A percentile compares a stretch with the other conserved stretches of the same genome.
These are phyloP conservation scores for Reticulitermes lucifugus DNA, from an alignment of 2,888 invertebrate species.

Conservation along the genomic window DNA sequence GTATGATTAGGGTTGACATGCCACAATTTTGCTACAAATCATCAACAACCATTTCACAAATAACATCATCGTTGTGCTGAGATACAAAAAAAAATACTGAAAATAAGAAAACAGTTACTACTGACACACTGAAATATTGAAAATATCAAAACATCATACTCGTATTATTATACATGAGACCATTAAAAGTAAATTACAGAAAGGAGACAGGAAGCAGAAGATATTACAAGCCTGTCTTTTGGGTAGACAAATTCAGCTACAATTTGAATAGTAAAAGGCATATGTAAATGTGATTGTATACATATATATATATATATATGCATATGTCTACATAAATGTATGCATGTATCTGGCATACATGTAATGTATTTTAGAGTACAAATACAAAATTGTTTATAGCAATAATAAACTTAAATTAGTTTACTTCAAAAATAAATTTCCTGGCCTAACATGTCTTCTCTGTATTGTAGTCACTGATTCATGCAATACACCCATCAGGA, in stretches of 20 bases:
- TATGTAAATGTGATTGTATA: neutral
- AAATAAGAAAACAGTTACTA: neutral
- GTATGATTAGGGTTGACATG: slow-evolving; percentile 11
- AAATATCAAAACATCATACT: slow-evolving; percentile 33
- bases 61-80: slow-evolving; percentile 37
- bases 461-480: too few species aligned
- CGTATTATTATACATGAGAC: neutral
- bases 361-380: too few species aligned
- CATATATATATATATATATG: too few species aligned
- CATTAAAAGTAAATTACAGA: neutral
- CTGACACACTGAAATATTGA: slow-evolving; percentile 13
- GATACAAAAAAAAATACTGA: neutral
- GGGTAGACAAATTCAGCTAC: neutral
- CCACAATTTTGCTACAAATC: neutral
- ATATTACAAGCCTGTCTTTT: neutral
- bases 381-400: too few species aligned
- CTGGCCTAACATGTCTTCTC: too few species aligned
- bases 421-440: too few species aligned
- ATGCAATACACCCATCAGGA: too few species aligned
- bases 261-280: neutral
- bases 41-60: neutral
- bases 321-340: too few species aligned
- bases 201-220: neutral
- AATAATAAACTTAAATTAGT: too few species aligned
- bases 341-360: too few species aligned